These are phyloP conservation scores for Hyposoter dolosus DNA, from an alignment of 2,888 invertebrate species.

Conservation along the genomic window DNA sequence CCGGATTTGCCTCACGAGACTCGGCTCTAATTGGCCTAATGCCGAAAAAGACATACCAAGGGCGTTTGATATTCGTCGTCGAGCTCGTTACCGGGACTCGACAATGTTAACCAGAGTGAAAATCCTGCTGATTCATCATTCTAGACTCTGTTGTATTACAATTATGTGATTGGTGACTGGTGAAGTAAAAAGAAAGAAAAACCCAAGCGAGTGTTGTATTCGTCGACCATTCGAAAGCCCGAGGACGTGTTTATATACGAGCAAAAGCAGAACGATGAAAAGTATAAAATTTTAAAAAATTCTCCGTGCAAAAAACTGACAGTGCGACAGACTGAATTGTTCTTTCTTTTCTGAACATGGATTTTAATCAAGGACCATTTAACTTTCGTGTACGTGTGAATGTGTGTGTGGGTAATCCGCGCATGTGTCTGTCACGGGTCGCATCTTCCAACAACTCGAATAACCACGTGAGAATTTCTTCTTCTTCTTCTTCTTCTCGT, in stretches of 20 bases:
- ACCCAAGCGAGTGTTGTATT: not conserved
- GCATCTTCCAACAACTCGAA: slow-evolving; percentile 49
- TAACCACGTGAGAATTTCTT: slow-evolving; percentile 38
- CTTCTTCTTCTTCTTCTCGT: no score
- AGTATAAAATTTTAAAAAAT: not conserved
- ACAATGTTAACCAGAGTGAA: slow-evolving; percentile 29
- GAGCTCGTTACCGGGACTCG: not conserved
- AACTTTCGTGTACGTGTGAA: slow-evolving; percentile 24
- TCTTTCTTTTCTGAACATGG: not conserved
- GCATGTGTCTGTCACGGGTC: slow-evolving; percentile 16
- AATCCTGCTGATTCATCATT: slow-evolving; percentile 23
- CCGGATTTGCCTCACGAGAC: slow-evolving; percentile 83
- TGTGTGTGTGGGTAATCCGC: not conserved
- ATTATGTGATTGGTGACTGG: slow-evolving; percentile 63
- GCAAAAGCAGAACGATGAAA: not conserved
- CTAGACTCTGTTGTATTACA: slow-evolving; percentile 47
- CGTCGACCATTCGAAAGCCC: not conserved
- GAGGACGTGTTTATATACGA: not conserved
- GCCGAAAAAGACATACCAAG: not conserved
- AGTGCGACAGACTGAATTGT: slow-evolving; percentile 12
- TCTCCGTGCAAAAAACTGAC: not conserved
- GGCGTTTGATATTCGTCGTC: not conserved
- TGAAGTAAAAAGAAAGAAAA: slow-evolving; percentile 30
- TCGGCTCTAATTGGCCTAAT: slow-evolving; percentile 73
- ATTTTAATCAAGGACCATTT: slow-evolving; percentile 23